These are phyloP conservation scores for Takifugu rubripes DNA, from an alignment of 2,797 vertebrate genomes.

Conservation along the genomic window DNA sequence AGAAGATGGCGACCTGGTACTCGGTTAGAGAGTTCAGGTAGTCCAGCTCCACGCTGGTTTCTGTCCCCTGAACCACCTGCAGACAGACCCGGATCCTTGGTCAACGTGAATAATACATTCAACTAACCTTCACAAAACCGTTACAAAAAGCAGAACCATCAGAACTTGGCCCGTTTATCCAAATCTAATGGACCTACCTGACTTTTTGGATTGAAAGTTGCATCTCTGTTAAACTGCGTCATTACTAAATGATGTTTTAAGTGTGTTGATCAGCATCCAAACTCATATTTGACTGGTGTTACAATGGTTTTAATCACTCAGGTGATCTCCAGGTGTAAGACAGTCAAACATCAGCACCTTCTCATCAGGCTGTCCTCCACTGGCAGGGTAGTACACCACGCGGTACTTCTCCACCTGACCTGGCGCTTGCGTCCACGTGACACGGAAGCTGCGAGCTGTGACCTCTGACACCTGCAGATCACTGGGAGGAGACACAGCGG, in stretches of 20 bases:
- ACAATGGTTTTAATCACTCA: no score
- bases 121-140: no score
- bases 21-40: slow-evolving; percentile 92
- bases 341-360: slow-evolving; percentile 58
- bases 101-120: no score
- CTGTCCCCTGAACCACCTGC: slow-evolving; percentile 83
- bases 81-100: neutral
- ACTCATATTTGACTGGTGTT: no score
- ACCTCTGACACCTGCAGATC: slow-evolving; percentile 87
- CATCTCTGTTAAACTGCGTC: no score
- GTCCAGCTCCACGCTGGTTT: slow-evolving; percentile 81
- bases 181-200: no score
- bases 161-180: no score
- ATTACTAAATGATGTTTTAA: no score
- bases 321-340: no score
- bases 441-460: slow-evolving; percentile 89
- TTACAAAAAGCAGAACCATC: no score
- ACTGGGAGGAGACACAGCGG: slow-evolving; percentile 70
- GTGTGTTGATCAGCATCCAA: no score
- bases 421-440: slow-evolving; percentile 85
- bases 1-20: slow-evolving; percentile 94
- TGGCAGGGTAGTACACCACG: slow-evolving; percentile 90
- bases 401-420: slow-evolving; percentile 93
- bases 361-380: slow-evolving; percentile 90
- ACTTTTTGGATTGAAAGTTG: no score